A percentile compares a stretch with the other conserved stretches of the same genome.
phyloP scores from a whole-genome alignment of 2,113 vertebrate genomes.

The Equus przewalskii region DNA sequence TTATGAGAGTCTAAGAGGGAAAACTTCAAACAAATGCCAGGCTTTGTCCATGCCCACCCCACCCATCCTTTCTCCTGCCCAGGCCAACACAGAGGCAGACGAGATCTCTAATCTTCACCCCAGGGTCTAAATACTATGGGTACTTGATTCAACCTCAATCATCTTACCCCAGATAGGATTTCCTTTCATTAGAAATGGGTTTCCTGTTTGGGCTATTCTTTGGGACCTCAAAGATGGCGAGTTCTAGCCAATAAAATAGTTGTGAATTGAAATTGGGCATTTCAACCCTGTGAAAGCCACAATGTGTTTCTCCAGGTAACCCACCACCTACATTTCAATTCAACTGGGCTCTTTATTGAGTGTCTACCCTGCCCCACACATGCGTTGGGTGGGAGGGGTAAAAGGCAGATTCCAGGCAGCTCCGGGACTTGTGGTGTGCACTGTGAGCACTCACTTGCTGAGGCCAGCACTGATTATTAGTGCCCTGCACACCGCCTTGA shows the following conservation, averaged over 20 bases:
- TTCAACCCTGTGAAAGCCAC: background rate
- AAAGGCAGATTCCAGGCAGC: background rate
- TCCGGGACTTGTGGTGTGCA: background rate
- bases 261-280: background rate
- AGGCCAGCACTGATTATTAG: background rate
- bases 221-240: background rate
- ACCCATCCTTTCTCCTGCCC: background rate
- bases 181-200: background rate
- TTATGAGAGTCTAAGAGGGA: background rate
- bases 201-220: background rate
- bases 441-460: background rate
- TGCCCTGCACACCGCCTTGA: background rate
- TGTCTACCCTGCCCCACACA: background rate
- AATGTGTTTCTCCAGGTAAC: background rate
- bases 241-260: background rate
- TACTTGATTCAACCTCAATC: background rate
- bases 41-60: background rate
- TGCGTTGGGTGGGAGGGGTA: background rate
- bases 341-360: background rate
- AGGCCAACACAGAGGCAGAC: background rate
- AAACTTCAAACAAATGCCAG: background rate
- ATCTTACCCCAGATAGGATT: background rate
- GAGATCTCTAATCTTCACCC: background rate
- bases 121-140: background rate
- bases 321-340: background rate